These are phyloP conservation scores for Crenuchus spilurus DNA, from an alignment of 2,797 vertebrate species.

Conservation along the genomic window DNA sequence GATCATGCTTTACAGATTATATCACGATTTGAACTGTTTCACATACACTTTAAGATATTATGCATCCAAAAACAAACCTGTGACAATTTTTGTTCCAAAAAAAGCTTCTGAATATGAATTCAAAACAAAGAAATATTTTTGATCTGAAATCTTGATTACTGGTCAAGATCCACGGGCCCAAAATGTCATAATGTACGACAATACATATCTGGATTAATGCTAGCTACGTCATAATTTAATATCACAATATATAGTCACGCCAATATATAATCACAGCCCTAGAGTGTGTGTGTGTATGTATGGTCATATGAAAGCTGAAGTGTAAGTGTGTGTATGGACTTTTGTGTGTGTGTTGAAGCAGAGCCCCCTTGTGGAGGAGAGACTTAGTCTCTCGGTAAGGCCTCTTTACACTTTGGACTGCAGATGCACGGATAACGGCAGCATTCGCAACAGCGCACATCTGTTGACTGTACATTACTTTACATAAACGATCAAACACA, in stretches of 20 bases:
- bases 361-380: slow-evolving; percentile 18
- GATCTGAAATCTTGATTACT: not conserved
- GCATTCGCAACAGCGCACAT: slow-evolving; percentile 28
- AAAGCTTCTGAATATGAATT: slow-evolving; percentile 3
- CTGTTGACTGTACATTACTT: slow-evolving; percentile 28
- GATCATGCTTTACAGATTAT: slow-evolving; percentile 14
- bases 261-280: slow-evolving; percentile 18
- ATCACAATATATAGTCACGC: slow-evolving; percentile 2
- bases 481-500: slow-evolving; percentile 32
- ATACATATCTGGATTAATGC: slow-evolving; percentile 19
- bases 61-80: not conserved
- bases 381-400: slow-evolving; percentile 22
- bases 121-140: not conserved
- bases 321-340: not conserved
- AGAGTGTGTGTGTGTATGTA: not conserved
- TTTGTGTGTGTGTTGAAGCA: slow-evolving; percentile 21
- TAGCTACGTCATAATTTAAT: slow-evolving; percentile 12
- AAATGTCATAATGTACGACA: not conserved
- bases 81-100: not conserved
- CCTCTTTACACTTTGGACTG: slow-evolving; percentile 33
- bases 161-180: not conserved
- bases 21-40: slow-evolving; percentile 2
- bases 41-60: not conserved
- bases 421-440: slow-evolving; percentile 11
- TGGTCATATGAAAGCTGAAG: slow-evolving; percentile 2